Conservation (phyloP, 2,797 vertebrate genomes). For the Spondyliosoma cantharus region DNA sequence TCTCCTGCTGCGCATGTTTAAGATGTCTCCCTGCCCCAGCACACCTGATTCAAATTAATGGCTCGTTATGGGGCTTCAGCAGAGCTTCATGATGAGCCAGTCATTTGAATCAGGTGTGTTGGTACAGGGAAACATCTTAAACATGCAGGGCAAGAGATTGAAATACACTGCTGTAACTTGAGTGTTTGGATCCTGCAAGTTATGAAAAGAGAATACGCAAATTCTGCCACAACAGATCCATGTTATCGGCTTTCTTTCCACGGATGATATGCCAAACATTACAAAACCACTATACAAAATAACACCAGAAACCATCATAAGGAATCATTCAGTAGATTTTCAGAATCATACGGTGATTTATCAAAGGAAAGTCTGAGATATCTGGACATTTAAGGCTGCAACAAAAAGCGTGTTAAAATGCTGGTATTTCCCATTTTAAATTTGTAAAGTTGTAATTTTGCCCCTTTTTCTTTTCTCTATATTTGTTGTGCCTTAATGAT, state of each 20-base stretch:
- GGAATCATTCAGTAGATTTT: background rate
- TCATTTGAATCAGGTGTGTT: too few relatives aligned
- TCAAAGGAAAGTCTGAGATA: background rate
- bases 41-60: too few relatives aligned
- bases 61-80: too few relatives aligned
- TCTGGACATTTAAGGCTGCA: background rate
- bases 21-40: too few relatives aligned
- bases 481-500: slow-evolving; percentile 23
- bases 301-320: background rate
- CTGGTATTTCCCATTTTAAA: slow-evolving; percentile 5
- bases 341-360: too few relatives aligned
- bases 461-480: background rate
- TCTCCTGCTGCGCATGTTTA: too few relatives aligned
- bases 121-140: too few relatives aligned
- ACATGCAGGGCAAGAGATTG: too few relatives aligned
- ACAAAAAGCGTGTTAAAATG: background rate
- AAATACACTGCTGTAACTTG: background rate
- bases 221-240: background rate
- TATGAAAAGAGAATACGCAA: background rate
- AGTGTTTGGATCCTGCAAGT: slow-evolving; percentile 11
- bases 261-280: slow-evolving; percentile 8
- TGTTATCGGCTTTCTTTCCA: background rate
- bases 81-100: too few relatives aligned
- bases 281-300: background rate
- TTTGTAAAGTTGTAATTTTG: background rate